A percentile compares a stretch with the other conserved stretches of the same genome.
Evolutionary conservation across 1,140 invertebrate genomes (phyloP).

Genomic region (Brachionus sp.): DNA sequence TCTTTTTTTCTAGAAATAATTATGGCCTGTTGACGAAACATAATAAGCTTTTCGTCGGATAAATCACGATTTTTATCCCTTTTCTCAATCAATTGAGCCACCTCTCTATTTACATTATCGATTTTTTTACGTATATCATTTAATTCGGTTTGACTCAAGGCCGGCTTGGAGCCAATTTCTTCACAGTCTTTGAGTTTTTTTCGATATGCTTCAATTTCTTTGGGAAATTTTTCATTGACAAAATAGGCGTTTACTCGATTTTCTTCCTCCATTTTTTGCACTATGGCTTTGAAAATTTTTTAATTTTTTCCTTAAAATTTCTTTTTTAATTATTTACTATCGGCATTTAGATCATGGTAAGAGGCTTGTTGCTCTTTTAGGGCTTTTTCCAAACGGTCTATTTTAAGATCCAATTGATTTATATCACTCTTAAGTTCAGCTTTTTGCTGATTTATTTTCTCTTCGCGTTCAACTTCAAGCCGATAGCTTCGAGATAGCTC

Average conservation of each 20-base stretch:
- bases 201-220: slow-evolving; percentile 66
- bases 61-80: slow-evolving; percentile 60
- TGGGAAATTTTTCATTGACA: slow-evolving; percentile 73
- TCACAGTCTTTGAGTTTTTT: slow-evolving; percentile 69
- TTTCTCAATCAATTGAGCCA: slow-evolving; percentile 64
- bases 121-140: slow-evolving; percentile 62
- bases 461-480: slow-evolving; percentile 70
- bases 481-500: slow-evolving; percentile 69
- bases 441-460: slow-evolving; percentile 67
- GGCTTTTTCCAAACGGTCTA: slow-evolving; percentile 63
- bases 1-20: slow-evolving; percentile 75
- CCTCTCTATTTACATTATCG: slow-evolving; percentile 64
- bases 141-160: slow-evolving; percentile 67
- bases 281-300: slow-evolving; percentile 4
- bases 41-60: slow-evolving; percentile 71
- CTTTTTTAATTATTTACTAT: slow-evolving; percentile 54
- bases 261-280: slow-evolving; percentile 73
- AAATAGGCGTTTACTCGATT: slow-evolving; percentile 71
- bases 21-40: slow-evolving; percentile 77
- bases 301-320: background rate
- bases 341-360: slow-evolving; percentile 63
- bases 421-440: slow-evolving; percentile 63
- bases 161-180: slow-evolving; percentile 66
- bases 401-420: slow-evolving; percentile 62
- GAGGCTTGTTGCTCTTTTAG: slow-evolving; percentile 63